These are phyloP conservation scores for Drosophila longiperda DNA, from an alignment of 2,888 invertebrate species.

Conservation along the genomic window DNA sequence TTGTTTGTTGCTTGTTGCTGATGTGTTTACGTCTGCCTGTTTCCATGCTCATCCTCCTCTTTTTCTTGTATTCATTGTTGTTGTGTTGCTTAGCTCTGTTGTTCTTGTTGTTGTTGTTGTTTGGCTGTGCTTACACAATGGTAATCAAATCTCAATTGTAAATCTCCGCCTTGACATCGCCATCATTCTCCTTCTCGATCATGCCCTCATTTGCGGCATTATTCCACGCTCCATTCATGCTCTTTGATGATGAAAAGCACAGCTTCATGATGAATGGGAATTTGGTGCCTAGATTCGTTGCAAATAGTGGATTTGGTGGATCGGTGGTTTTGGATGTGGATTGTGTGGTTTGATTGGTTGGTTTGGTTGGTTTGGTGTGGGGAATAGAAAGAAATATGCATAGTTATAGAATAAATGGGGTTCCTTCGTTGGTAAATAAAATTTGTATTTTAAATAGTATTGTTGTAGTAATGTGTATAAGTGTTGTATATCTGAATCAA, in stretches of 20 bases:
- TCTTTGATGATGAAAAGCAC: constrained; percentile 95
- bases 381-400: constrained; percentile 53
- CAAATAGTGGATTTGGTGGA: constrained; percentile 54
- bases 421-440: constrained; percentile 43
- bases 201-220: constrained; percentile 85
- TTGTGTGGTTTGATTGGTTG: not conserved
- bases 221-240: constrained; percentile 87
- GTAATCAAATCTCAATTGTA: constrained; percentile 85
- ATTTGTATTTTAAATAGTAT: constrained; percentile 49
- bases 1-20: constrained; percentile 1
- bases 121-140: constrained; percentile 78
- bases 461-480: constrained; percentile 78
- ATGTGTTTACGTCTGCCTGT: not conserved
- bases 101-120: not conserved
- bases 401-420: constrained; percentile 61
- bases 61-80: constrained; percentile 9
- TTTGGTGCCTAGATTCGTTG: constrained; percentile 91
- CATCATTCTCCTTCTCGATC: constrained; percentile 85
- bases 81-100: constrained; percentile 16
- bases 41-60: not conserved
- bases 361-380: constrained; percentile 76
- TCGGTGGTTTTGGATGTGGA: not conserved
- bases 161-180: constrained; percentile 81
- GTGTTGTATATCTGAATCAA: constrained; percentile 77
- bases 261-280: constrained; percentile 99